Percentiles rank a stretch among this genome's conserved stretches.
These are phyloP conservation scores for Periplaneta americana DNA, from an alignment of 1,140 invertebrate genomes.

Conservation along the genomic window DNA sequence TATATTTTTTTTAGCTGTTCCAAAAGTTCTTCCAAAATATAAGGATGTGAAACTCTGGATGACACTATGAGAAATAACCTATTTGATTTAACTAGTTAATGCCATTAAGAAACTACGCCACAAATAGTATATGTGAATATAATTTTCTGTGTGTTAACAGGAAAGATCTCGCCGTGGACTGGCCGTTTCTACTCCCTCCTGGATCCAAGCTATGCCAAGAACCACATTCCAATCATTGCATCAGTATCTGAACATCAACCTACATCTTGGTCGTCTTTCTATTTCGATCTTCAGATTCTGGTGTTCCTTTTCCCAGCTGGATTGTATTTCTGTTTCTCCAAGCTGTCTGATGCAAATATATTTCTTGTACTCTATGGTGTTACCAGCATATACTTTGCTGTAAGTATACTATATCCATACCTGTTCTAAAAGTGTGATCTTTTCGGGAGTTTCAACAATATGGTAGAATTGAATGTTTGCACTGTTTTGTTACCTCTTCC, in stretches of 20 bases:
- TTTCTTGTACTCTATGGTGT: conserved; percentile 97
- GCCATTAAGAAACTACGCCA: too few species aligned
- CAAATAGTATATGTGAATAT: too few species aligned
- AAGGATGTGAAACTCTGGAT: too few species aligned
- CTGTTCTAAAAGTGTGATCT: too few species aligned
- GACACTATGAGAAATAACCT: too few species aligned
- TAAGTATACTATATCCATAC: too few species aligned
- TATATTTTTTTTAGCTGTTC: too few species aligned
- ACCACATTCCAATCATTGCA: conserved; percentile 98
- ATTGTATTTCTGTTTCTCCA: conserved; percentile 92
- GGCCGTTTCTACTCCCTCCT: conserved; percentile 96
- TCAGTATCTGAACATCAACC: conserved; percentile 99
- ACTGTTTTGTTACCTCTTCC: background rate
- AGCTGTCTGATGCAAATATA: conserved; percentile 92
- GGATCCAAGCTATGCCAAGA: conserved; percentile 98
- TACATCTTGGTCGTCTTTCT: conserved; percentile 97
- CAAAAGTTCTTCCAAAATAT: too few species aligned
- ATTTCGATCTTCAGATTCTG: conserved; percentile 93
- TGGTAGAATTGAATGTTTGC: background rate
- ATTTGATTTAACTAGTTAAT: too few species aligned
- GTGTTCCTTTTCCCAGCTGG: conserved; percentile 95
- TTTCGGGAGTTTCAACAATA: background rate
- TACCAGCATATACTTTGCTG: conserved; percentile 97
- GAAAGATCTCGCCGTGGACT: conserved; percentile 97
- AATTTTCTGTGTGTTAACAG: too few species aligned